Evolutionary conservation across 2,797 vertebrate genomes (phyloP).

Genomic region (Forpus xanthops): DNA sequence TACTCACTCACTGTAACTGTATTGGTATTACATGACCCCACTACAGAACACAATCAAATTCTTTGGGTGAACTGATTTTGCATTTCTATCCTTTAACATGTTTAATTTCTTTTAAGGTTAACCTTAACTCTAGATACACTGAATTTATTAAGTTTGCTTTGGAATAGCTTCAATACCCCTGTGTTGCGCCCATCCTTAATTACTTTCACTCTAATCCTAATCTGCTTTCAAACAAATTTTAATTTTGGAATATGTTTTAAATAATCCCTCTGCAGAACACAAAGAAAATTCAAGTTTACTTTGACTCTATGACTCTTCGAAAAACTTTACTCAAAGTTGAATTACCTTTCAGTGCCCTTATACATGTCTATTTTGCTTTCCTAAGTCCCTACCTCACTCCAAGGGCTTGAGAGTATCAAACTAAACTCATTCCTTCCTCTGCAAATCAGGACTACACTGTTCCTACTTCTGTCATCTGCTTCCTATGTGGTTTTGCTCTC

Average conservation of each 20-base stretch:
- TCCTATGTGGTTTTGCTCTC: background rate
- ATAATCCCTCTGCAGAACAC: background rate
- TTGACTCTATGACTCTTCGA: background rate
- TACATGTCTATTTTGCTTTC: background rate
- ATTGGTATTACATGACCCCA: background rate
- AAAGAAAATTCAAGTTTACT: background rate
- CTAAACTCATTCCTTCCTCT: background rate
- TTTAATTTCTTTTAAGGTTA: constrained; percentile 25
- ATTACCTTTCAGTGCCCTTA: background rate
- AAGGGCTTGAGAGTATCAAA: background rate
- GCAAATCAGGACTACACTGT: background rate
- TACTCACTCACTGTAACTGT: constrained; percentile 20
- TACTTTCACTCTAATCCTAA: constrained; percentile 5
- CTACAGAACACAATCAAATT: background rate
- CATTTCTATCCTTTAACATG: background rate
- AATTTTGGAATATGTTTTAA: background rate
- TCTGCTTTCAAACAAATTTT: background rate
- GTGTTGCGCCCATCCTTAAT: background rate
- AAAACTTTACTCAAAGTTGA: background rate
- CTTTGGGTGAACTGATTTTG: background rate
- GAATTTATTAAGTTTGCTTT: background rate
- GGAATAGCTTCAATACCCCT: background rate
- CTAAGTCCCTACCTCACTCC: background rate
- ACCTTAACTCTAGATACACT: background rate
- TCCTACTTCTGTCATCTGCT: background rate